phyloP scores from a whole-genome alignment of 2,113 vertebrate species.

The Oryzias celebensis region DNA sequence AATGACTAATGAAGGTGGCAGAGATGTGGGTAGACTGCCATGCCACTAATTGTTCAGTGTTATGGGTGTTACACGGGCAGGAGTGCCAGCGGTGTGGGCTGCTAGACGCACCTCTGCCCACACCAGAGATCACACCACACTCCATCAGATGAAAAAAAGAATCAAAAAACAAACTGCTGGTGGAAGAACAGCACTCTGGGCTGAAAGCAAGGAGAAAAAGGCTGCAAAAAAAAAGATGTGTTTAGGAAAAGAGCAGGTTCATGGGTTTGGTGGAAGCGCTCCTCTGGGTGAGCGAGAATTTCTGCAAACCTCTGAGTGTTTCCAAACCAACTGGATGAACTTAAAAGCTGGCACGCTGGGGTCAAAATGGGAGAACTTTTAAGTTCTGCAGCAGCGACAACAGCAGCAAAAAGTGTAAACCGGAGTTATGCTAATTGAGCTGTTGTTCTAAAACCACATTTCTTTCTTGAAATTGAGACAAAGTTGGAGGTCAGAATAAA shows the following conservation, averaged over 20 bases:
- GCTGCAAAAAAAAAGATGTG: conserved; percentile 7
- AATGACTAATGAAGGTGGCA: conserved; percentile 98
- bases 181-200: conserved; percentile 32
- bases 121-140: conserved; percentile 64
- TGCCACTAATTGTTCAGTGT: conserved; percentile 87
- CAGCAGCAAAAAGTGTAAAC: background rate
- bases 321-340: conserved; percentile 38
- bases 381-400: background rate
- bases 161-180: conserved; percentile 38
- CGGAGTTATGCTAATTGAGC: background rate
- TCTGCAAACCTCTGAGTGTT: conserved; percentile 21
- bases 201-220: conserved; percentile 32
- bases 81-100: conserved; percentile 85
- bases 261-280: conserved; percentile 23
- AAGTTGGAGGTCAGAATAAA: background rate
- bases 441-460: too few species aligned
- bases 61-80: conserved; percentile 78
- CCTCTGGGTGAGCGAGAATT: conserved; percentile 40
- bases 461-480: background rate
- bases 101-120: conserved; percentile 72
- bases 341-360: conserved; percentile 16
- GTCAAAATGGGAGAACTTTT: conserved; percentile 14
- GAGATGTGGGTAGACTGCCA: conserved; percentile 85
- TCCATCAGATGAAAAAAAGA: conserved; percentile 9
- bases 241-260: background rate